phyloP scores from a whole-genome alignment of 2,113 vertebrate genomes.

The Porphyrio hochstetteri region DNA sequence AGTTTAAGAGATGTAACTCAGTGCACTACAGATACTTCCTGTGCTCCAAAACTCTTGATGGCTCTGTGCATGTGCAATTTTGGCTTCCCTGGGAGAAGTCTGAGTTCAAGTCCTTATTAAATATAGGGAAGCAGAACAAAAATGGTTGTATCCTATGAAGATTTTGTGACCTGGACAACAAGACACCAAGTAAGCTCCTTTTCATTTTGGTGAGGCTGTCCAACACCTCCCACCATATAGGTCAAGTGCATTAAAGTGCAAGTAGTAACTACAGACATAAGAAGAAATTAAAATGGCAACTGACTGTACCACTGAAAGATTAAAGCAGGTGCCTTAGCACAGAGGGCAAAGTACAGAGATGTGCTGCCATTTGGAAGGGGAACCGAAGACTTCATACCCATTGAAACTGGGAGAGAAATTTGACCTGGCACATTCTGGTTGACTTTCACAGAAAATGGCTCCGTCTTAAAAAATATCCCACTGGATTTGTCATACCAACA shows the following conservation, averaged over 20 bases:
- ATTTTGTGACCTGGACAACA: background rate
- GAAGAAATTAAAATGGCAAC: background rate
- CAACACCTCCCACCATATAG: background rate
- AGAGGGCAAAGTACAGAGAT: background rate
- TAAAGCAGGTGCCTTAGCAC: background rate
- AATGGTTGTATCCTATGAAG: background rate
- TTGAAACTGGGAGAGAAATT: background rate
- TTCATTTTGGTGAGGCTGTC: background rate
- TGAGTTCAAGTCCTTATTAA: background rate
- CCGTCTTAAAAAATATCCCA: background rate
- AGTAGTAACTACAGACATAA: background rate
- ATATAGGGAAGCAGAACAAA: background rate
- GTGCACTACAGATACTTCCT: background rate
- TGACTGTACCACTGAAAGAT: background rate
- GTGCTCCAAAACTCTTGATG: background rate
- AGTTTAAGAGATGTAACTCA: background rate
- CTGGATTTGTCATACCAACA: background rate
- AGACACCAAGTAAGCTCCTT: background rate
- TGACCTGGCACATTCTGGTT: background rate
- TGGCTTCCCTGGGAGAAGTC: background rate
- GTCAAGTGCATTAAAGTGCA: background rate
- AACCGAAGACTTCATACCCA: background rate
- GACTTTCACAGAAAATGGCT: background rate
- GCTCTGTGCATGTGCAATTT: background rate
- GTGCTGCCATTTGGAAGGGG: background rate